phyloP scores from a whole-genome alignment of 2,797 vertebrate genomes.

The Morelia viridis region DNA sequence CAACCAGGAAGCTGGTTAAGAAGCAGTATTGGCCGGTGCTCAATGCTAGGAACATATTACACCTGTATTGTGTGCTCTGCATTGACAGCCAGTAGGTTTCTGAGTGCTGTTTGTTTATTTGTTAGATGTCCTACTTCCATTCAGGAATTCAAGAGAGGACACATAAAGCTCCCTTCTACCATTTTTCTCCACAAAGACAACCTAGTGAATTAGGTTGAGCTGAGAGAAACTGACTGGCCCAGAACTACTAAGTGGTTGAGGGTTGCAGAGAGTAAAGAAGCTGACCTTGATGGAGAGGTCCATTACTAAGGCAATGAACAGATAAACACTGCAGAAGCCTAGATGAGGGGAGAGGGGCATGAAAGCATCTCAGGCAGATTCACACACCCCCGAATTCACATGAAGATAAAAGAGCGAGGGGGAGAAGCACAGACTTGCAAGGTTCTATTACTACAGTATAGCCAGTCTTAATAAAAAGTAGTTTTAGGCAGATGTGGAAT shows the following conservation, averaged over 20 bases:
- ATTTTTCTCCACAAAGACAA: not conserved
- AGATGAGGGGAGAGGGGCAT: not conserved
- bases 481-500: not conserved
- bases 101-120: not conserved
- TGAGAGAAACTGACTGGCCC: not conserved
- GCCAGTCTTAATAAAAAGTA: too few relatives aligned
- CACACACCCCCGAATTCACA: not conserved
- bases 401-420: not conserved
- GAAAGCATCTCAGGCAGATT: not conserved
- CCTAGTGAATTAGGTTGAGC: not conserved
- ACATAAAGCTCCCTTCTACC: not conserved
- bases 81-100: not conserved
- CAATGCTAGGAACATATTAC: not conserved
- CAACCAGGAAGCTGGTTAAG: not conserved
- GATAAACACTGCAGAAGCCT: not conserved
- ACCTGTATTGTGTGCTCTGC: not conserved
- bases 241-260: not conserved
- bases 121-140: not conserved
- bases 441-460: not conserved
- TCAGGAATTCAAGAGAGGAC: not conserved
- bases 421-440: not conserved
- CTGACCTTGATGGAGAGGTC: not conserved
- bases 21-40: not conserved
- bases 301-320: not conserved
- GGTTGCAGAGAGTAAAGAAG: not conserved